Evolutionary conservation across 2,888 invertebrate genomes (phyloP).

Genomic region (Parthenolecanium corni): DNA sequence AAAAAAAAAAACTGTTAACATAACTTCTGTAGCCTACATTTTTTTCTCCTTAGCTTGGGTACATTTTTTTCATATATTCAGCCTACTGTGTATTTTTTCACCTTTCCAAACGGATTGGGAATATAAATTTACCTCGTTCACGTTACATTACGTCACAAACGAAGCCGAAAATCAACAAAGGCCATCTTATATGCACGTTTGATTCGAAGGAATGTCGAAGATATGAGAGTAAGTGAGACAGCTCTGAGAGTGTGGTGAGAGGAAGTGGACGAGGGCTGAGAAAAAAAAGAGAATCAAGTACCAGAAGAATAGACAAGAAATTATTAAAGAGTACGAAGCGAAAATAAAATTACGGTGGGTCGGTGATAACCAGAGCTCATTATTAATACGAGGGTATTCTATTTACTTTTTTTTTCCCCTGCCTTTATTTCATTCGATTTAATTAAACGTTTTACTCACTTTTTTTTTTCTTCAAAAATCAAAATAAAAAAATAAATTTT

Average conservation of each 20-base stretch:
- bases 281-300: neutral
- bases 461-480: too few species aligned
- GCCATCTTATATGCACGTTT: slow-evolving; percentile 1
- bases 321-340: neutral
- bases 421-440: neutral
- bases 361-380: neutral
- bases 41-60: too few species aligned
- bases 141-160: neutral
- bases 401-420: neutral
- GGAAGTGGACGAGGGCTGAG: too few species aligned
- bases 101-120: neutral
- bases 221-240: too few species aligned
- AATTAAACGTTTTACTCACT: neutral
- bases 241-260: too few species aligned
- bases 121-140: neutral
- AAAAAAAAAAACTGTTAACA: neutral
- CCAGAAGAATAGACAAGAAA: neutral
- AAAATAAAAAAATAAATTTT: too few species aligned
- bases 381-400: neutral
- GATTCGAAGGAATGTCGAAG: neutral
- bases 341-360: slow-evolving; percentile 4
- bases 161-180: slow-evolving; percentile 1
- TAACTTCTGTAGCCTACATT: neutral
- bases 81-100: too few species aligned
- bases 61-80: neutral